Evolutionary conservation across 2,888 invertebrate species (phyloP), one percentile per base, ranked within the genome.

Genomic region (Yponomeuta sedellus): DNA sequence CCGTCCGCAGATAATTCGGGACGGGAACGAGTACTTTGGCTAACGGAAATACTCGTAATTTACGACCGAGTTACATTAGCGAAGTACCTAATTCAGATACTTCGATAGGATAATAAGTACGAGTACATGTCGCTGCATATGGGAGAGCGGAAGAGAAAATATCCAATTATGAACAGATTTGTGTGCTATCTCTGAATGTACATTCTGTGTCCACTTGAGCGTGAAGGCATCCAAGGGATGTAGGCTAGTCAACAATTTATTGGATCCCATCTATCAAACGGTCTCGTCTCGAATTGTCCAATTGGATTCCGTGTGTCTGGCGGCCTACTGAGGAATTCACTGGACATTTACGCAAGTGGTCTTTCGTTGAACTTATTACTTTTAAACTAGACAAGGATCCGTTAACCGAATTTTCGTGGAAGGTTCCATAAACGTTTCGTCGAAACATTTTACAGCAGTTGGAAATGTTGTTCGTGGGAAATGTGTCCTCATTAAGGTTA

Each of bases 201-300:
- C 16, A 25, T 22, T 59, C 25, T 20, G 59, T 39, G 57, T 64
- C 25, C n/a, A 64, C 25, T 68, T 66, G 67, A 70, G 69, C 73
- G 73, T 74, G 72, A 71, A 74, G 75, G 75, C 66, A 76, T 77
- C 70, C 71, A 67, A 72, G 69, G 67, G 67, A 40, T 64, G 67
- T 64, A 10, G 58, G 72, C 76, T 73, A 78, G 77, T 79, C 79
- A 77, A 81, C 78, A 78, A 83, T 84, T 85, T 85, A 85, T 86
- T 81, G 79, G 77, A 79, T 66, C 76, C 78, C 80, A 87, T 87
- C 82, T 77, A 83, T 86, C 83, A 82, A 80, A 12, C 57, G 64
- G 80, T 74, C 73, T 72, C 76, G 76, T 76, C 76, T 71, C 75
- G 82, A 77, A 81, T 82, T 81, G 82, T 85, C 80, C 81, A 77